Conservation (phyloP, 2,113 vertebrate species). For the Planiliza haematocheilus region DNA sequence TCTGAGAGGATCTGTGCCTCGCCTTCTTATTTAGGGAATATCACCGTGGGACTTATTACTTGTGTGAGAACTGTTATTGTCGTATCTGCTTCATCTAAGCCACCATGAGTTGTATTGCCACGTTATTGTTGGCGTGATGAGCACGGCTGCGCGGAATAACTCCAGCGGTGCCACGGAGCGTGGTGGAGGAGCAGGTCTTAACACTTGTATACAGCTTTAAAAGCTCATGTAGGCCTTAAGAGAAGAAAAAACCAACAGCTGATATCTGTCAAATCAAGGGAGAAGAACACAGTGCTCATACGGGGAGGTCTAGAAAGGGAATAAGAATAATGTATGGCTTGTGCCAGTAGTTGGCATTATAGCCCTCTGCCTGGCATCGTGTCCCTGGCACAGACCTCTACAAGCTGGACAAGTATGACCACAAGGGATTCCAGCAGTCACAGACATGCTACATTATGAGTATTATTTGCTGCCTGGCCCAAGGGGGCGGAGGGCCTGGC, state of each 20-base stretch:
- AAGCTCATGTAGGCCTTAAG: too few relatives aligned
- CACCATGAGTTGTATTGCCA: conserved; percentile 10
- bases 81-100: conserved; percentile 52
- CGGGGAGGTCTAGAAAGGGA: conserved; percentile 8
- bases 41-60: conserved; percentile 66
- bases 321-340: conserved; percentile 18
- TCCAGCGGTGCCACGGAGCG: conserved; percentile 6
- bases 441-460: conserved; percentile 75
- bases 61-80: conserved; percentile 44
- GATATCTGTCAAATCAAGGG: conserved; percentile 10
- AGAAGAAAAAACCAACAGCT: not conserved
- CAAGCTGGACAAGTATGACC: conserved; percentile 64
- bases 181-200: conserved; percentile 11
- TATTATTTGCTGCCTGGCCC: conserved; percentile 73
- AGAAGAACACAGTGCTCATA: conserved; percentile 8
- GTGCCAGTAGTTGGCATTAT: conserved; percentile 49
- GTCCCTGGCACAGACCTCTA: conserved; percentile 59
- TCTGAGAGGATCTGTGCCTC: conserved; percentile 27
- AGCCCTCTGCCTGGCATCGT: conserved; percentile 53
- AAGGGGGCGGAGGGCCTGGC: conserved; percentile 48
- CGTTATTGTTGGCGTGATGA: conserved; percentile 26
- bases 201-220: conserved; percentile 4
- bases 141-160: conserved; percentile 8
- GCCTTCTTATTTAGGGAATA: conserved; percentile 69
- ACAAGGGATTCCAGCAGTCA: conserved; percentile 70